Conservation (phyloP, 1,140 invertebrate genomes). For the Scaptomyza graminum region DNA sequence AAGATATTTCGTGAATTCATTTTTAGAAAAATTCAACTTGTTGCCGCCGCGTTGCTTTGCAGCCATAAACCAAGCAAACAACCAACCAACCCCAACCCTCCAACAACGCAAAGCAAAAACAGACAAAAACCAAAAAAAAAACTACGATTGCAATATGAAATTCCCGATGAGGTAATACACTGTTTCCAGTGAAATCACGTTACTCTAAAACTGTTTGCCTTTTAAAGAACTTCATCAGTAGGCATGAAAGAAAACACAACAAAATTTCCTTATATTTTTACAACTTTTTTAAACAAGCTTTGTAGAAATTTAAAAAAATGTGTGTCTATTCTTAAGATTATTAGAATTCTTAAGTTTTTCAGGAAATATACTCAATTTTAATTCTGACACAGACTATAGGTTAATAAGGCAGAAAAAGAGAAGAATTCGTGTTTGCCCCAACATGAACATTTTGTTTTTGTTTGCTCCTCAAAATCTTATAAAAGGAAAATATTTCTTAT, state of each 20-base stretch:
- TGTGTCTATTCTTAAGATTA: too few relatives aligned
- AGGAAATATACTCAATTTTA: neutral
- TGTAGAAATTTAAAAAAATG: too few relatives aligned
- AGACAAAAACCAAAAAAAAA: neutral
- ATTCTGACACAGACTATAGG: neutral
- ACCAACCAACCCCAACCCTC: slow-evolving; percentile 33
- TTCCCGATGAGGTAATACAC: neutral
- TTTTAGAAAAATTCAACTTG: slow-evolving; percentile 82
- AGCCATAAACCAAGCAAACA: slow-evolving; percentile 56
- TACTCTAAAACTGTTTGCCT: neutral
- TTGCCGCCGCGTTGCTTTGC: slow-evolving; percentile 59
- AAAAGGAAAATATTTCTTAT: neutral
- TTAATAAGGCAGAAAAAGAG: slow-evolving; percentile 29
- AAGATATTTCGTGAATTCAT: slow-evolving; percentile 80
- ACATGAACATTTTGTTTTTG: slow-evolving; percentile 46
- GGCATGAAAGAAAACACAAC: too few relatives aligned
- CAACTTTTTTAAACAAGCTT: too few relatives aligned
- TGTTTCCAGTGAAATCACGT: neutral
- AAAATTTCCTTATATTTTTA: too few relatives aligned
- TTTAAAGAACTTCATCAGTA: too few relatives aligned
- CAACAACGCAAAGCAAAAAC: slow-evolving; percentile 15
- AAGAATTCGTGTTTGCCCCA: slow-evolving; percentile 18
- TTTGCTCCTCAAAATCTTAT: neutral
- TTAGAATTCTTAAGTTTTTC: too few relatives aligned
- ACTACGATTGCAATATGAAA: neutral